These are phyloP conservation scores for Drosophila simulans DNA, from an alignment of 1,140 invertebrate species.

Conservation along the genomic window DNA sequence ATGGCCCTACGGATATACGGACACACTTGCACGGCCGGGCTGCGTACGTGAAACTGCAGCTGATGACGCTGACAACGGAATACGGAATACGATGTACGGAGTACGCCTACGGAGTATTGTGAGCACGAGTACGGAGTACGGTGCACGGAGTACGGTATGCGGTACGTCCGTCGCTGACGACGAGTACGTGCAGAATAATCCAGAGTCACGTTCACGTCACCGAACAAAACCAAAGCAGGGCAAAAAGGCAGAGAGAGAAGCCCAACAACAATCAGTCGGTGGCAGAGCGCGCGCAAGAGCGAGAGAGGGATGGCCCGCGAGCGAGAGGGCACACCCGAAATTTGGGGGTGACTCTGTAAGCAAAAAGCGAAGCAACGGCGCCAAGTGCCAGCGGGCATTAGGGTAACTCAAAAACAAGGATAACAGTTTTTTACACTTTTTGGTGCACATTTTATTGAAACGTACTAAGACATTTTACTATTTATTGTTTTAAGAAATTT, in stretches of 20 bases:
- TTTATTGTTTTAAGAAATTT: too few relatives aligned
- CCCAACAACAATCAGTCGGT: conserved; percentile 16
- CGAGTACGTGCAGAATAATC: conserved; percentile 84
- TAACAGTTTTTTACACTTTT: neutral
- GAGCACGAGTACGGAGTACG: conserved; percentile 37
- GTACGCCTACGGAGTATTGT: conserved; percentile 11
- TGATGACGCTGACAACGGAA: conserved; percentile 54
- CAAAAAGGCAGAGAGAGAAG: conserved; percentile 63
- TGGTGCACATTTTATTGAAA: too few relatives aligned
- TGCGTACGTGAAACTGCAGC: conserved; percentile 79
- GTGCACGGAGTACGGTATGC: conserved; percentile 44
- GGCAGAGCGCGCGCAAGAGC: conserved; percentile 13
- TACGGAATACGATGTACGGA: conserved; percentile 19
- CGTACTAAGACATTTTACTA: too few relatives aligned
- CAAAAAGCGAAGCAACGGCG: conserved; percentile 37
- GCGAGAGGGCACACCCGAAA: conserved; percentile 42
- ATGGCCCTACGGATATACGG: conserved; percentile 20
- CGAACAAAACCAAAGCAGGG: conserved; percentile 84
- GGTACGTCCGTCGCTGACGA: conserved; percentile 83
- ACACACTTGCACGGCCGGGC: conserved; percentile 63
- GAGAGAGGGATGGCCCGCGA: conserved; percentile 26
- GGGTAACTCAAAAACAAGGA: conserved; percentile 11
- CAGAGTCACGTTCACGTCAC: conserved; percentile 83
- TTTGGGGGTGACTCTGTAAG: conserved; percentile 71
- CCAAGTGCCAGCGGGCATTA: conserved; percentile 12